Base-by-base conservation (phyloP, 1,140 invertebrate species). In the Gryllus bimaculatus region DNA sequence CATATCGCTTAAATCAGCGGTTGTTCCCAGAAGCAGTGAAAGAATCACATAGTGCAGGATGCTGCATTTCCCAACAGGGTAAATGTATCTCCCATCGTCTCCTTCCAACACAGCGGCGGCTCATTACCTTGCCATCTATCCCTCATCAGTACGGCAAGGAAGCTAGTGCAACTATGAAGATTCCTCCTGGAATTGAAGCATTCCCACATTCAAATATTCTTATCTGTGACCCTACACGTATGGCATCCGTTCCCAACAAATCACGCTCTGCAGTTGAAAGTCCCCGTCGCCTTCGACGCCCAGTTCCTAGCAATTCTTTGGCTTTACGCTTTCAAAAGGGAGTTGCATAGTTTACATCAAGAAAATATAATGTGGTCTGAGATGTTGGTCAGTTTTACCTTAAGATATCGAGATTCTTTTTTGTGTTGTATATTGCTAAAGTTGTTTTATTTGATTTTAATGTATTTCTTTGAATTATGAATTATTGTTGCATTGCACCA, bases 311-410 rank as follows among this genome's bases (percentile, higher is more conserved):
- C 0, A 84, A 86, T 48, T 86, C 85, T 47, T 78, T 86, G 49
- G 85, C 84, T 8, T 79, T 86, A 3, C 82, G 82, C 18, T 85
- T 82, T 73, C 84, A 87, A 26, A 86, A 85, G 80, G 78, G 78
- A 76, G 54, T 81, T 49, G 76, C 80, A 49, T 85, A 47, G 84
- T 78, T 73, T 47, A 47, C 20, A 48, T 18, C n/a, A 13, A 49
- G 48, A 66, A 78, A 20, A 8, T 75, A 8, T 75, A 26, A 21
- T 73, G 26, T 39, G 26, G 26, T 39, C 1, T 39, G 1, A 39
- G 1, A 39, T 39, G 26, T 39, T 39, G 5, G 26, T 39, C 26
- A 39, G 26, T 39, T 39, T 39, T 39, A 39, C 26, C 1, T 39
- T 39, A 39, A 2, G 26, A 39, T 39, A 39, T 39, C 5, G 26